Percentiles rank a stretch among this genome's conserved stretches.
These are phyloP conservation scores for Saccostrea cuccullata DNA, from an alignment of 1,140 invertebrate species.

Conservation along the genomic window DNA sequence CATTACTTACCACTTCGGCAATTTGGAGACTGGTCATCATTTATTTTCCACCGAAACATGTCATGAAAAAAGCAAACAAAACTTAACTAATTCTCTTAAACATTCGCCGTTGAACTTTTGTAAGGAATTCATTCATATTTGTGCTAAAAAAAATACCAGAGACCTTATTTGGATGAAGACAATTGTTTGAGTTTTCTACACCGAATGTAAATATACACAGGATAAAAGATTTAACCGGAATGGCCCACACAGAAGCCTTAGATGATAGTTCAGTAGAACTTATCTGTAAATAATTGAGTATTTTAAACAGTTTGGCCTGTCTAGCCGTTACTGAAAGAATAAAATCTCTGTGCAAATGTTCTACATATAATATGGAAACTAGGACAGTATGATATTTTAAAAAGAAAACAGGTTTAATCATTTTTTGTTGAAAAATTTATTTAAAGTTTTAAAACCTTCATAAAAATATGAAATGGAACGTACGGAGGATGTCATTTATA, in stretches of 20 bases:
- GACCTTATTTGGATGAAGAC: not conserved
- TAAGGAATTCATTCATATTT: not conserved
- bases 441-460: too few relatives aligned
- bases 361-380: not conserved
- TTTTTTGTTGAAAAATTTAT: too few relatives aligned
- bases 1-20: not conserved
- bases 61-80: not conserved
- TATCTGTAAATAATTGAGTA: slow-evolving; percentile 6
- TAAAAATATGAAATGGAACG: too few relatives aligned
- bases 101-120: too few relatives aligned
- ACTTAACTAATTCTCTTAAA: too few relatives aligned
- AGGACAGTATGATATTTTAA: not conserved
- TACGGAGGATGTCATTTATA: too few relatives aligned
- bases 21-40: not conserved
- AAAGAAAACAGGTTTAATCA: too few relatives aligned
- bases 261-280: not conserved
- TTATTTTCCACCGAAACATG: not conserved
- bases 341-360: not conserved
- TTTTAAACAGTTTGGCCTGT: slow-evolving; percentile 2
- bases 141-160: not conserved
- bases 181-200: slow-evolving; percentile 14
- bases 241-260: not conserved
- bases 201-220: slow-evolving; percentile 11
- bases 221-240: slow-evolving; percentile 7
- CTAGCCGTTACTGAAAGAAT: not conserved